Percentiles rank a stretch among this genome's conserved stretches.
These are phyloP conservation scores for Pseudorhiza aurosa DNA, from an alignment of 30 jellyfish, hydroid and myxozoan genomes.

Conservation along the genomic window DNA sequence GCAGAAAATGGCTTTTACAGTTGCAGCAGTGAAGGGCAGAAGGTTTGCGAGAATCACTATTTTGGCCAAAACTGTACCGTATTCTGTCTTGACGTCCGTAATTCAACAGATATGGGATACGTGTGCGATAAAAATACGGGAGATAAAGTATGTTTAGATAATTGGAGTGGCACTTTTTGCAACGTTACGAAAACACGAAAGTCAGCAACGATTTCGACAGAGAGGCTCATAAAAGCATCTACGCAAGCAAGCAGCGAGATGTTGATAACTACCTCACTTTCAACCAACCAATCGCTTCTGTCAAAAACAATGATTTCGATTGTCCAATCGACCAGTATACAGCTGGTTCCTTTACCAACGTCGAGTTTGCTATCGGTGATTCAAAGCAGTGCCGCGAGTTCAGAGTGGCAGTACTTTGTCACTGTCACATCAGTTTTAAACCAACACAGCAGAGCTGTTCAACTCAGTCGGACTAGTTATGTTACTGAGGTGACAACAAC, in stretches of 20 bases:
- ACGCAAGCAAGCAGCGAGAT: not conserved
- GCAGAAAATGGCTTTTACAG: not conserved
- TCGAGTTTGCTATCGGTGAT: not conserved
- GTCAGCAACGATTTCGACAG: not conserved
- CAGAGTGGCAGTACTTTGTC: not conserved
- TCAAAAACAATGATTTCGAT: not conserved
- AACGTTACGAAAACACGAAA: constrained; percentile 3
- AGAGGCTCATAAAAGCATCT: not conserved
- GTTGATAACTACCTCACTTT: not conserved
- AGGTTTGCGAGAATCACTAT: constrained; percentile 26
- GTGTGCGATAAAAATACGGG: constrained; percentile 66
- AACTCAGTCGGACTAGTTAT: not conserved
- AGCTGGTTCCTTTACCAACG: no score
- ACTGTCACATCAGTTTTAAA: not conserved
- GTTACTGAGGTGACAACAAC: not conserved
- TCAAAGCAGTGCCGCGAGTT: not conserved
- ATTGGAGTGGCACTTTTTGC: constrained; percentile 50
- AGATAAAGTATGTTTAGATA: constrained; percentile 17
- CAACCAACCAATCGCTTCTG: not conserved
- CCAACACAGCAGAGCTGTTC: not conserved
- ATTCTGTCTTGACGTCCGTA: not conserved
- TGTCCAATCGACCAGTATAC: not conserved
- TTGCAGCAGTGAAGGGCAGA: constrained; percentile 34
- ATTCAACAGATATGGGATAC: not conserved
- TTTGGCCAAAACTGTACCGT: constrained; percentile 58